Conservation (phyloP, 2,113 vertebrate species). For the Atractosteus spatula region DNA sequence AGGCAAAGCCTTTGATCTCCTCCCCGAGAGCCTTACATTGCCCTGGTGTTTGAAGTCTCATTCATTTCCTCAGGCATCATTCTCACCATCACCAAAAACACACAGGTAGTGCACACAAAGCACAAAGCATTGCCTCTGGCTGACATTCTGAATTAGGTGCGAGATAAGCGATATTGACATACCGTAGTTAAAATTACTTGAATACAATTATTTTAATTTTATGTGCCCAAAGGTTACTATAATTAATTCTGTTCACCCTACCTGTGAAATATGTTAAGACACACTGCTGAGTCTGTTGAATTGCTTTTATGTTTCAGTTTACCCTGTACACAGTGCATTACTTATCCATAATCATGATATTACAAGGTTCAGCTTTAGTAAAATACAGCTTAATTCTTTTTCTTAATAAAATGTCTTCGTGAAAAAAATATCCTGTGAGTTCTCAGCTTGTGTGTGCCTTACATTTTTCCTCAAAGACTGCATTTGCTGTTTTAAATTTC, state of each 20-base stretch:
- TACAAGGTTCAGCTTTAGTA: too few species aligned
- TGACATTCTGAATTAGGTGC: not conserved
- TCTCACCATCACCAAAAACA: conserved; percentile 17
- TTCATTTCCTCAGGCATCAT: conserved; percentile 20
- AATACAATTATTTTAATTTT: conserved; percentile 6
- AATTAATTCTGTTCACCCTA: not conserved
- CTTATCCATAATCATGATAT: too few species aligned
- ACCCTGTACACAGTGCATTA: too few species aligned
- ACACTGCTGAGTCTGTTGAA: too few species aligned
- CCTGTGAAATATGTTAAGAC: too few species aligned
- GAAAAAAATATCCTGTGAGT: not conserved
- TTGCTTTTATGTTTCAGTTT: too few species aligned
- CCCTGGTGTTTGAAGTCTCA: conserved; percentile 31
- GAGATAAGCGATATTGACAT: not conserved
- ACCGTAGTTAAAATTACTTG: not conserved
- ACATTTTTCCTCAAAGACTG: too few species aligned
- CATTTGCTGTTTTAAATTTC: too few species aligned
- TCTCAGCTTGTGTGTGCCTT: too few species aligned
- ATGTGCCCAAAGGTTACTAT: not conserved
- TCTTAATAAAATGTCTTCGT: not conserved
- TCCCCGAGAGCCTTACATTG: conserved; percentile 27
- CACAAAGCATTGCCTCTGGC: conserved; percentile 11
- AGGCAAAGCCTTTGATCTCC: conserved; percentile 28
- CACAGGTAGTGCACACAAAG: conserved; percentile 29
- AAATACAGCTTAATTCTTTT: not conserved